Conservation (phyloP, 2,797 vertebrate genomes). For the Octomys mimax region DNA sequence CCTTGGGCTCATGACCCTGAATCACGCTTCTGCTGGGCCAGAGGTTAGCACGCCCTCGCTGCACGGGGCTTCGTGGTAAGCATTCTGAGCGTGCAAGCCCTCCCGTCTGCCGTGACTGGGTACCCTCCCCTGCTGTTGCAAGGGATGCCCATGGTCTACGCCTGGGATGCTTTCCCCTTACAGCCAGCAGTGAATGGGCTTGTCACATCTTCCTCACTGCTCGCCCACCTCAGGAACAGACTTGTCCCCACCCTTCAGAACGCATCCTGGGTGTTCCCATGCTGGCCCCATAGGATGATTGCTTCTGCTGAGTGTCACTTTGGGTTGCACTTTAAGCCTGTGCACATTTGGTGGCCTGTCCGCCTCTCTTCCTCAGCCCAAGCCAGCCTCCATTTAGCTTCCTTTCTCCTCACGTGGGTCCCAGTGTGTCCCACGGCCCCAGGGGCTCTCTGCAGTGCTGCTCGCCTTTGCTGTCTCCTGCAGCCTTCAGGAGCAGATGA, state of each 20-base stretch:
- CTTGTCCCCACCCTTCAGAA: not conserved
- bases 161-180: not conserved
- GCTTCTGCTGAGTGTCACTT: not conserved
- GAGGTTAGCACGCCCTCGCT: not conserved
- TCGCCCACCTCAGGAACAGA: not conserved
- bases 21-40: not conserved
- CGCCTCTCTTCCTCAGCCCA: not conserved
- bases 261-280: not conserved
- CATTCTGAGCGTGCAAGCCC: too few relatives aligned
- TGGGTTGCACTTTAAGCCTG: not conserved
- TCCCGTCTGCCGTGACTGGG: rapidly evolving
- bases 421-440: not conserved
- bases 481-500: not conserved
- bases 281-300: not conserved
- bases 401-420: not conserved
- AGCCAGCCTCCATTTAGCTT: not conserved
- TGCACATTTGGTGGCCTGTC: not conserved
- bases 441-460: not conserved
- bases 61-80: not conserved
- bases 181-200: not conserved
- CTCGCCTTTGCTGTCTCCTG: too few relatives aligned
- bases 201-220: not conserved
- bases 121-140: not conserved
- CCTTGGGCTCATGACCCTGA: not conserved
- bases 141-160: not conserved